Evolutionary conservation across 2,113 vertebrate genomes (phyloP), one percentile per base, ranked within the genome.

Genomic region (Pteronura brasiliensis): DNA sequence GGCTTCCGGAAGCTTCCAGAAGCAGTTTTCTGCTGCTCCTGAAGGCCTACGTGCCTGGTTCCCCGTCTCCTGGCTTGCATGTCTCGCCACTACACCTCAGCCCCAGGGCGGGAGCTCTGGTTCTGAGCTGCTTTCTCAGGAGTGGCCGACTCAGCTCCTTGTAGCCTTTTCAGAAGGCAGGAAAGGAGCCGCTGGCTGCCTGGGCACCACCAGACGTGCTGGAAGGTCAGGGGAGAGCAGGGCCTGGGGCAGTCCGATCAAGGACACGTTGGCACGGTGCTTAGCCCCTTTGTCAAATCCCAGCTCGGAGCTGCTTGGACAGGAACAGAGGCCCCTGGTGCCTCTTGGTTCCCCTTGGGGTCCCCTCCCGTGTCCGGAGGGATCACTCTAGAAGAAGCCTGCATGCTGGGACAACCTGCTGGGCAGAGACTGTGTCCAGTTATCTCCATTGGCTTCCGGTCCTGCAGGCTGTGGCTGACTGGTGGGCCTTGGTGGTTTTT

Each of bases 261-360:
- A 20, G 63, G 71, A 4, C 0, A 1, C 13, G 13, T 10, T 2
- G 39, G 63, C n/a, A 0, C 0, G 14, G 15, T 25, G 34, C 44
- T 39, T 0, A 12, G 2, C 7, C 6, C 88, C n/a, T 47, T 44
- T 42, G 27, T 42, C 86, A 14, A 1, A n/a, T 12, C 61, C 72
- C 39, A 23, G 55, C 36, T 21, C 27, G 0, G 21, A 42, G 72
- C 4, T 8, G 23, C 84, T 20, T 3, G 67, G 63, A 39, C 0
- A 2, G 15, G 17, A 55, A 9, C 0, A 4, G 1, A 4, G 5
- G 27, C 44, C 36, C 11, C 6, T 6, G 0, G 23, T 1, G 15
- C 15, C 61, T 31, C 20, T 42, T 10, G 57, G 7, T 23, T 42
- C 13, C 83, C 23, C 2, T 11, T 15, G 36, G 79, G n/a, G 42